Evolutionary conservation across 2,888 invertebrate genomes (phyloP), one percentile per base, ranked within the genome.

Genomic region (Pterostichus madidus): DNA sequence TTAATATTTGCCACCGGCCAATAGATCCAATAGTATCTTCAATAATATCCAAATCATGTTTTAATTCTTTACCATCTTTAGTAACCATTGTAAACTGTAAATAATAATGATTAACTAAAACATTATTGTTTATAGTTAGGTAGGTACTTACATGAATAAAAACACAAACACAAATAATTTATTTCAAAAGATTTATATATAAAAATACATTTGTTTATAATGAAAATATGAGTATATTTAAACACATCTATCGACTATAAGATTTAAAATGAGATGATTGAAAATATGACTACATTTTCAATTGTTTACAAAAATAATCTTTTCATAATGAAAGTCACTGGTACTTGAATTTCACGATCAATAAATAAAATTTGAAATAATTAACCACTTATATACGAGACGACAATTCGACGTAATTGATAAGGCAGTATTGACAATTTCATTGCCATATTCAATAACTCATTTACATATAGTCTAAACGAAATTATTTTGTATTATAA

Each of bases 1-100:
- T 90, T 87, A 91, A 90, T 31, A 90, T 89, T 86, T 93, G 93
- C 88, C 93, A 93, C 86, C 92, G 92, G 6, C 95, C 95, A 84
- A 92, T 91, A 6, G 90, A 88, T n/a, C 92, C 92, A 32, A 89
- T 91, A 3, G 90, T 89, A 73, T 87, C 89, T 86, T 91, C 90
- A 7, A 92, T 90, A 0, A 90, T 83, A 83, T 91, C 91, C 15
- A 75, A 8, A 11, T 75, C 75, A 39, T 71, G 15, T 10, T 8
- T 32, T 10, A 32, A n/a, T 11, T 32, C 32, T 61, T 15, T 56
- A 52, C 13, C 3, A 0, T 17, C 7, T 2, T 56, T 15, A 15
- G 17, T 13, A 8, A 56, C 17, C 24, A 56, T 56, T 13, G 15
- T 17, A 8, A 56, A 5, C 56, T 56, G 17, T 17, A 56, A 56